These are phyloP conservation scores for Aptenodytes forsteri DNA, from an alignment of 2,113 vertebrate genomes.

Conservation along the genomic window DNA sequence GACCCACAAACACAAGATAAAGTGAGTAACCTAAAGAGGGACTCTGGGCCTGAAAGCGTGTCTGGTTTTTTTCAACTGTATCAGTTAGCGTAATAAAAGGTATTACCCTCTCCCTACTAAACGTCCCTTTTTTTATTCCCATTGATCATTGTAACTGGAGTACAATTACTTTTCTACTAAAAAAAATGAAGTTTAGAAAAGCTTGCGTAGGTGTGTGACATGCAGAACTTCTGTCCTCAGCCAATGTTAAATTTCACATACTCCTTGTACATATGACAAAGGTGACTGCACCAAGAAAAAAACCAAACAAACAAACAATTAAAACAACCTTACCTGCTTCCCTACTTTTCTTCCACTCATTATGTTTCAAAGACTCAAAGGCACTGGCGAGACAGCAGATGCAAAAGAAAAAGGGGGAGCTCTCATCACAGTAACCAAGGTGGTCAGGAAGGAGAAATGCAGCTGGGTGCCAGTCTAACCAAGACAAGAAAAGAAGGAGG, in stretches of 20 bases:
- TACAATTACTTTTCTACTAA: not conserved
- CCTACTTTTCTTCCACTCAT: not conserved
- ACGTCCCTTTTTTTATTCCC: not conserved
- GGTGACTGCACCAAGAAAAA: not conserved
- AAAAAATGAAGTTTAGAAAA: not conserved
- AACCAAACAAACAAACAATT: too few species aligned
- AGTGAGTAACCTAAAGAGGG: not conserved
- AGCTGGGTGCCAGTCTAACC: not conserved
- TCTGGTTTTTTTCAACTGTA: not conserved
- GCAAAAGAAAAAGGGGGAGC: not conserved
- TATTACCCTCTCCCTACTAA: not conserved
- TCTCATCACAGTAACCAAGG: not conserved
- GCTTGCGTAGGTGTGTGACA: not conserved
- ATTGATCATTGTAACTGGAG: not conserved
- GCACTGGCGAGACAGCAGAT: not conserved
- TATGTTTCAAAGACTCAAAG: not conserved
- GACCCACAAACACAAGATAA: not conserved
- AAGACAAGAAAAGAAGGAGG: not conserved
- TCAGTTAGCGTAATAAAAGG: not conserved
- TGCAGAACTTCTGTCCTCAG: not conserved
- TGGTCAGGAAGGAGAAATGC: not conserved
- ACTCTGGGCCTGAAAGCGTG: rapidly evolving
- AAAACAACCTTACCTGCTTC: not conserved
- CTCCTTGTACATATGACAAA: not conserved
- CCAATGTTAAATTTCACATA: not conserved